These are phyloP conservation scores for Macrocentrus cingulum DNA, from an alignment of 1,140 invertebrate genomes.

Conservation along the genomic window DNA sequence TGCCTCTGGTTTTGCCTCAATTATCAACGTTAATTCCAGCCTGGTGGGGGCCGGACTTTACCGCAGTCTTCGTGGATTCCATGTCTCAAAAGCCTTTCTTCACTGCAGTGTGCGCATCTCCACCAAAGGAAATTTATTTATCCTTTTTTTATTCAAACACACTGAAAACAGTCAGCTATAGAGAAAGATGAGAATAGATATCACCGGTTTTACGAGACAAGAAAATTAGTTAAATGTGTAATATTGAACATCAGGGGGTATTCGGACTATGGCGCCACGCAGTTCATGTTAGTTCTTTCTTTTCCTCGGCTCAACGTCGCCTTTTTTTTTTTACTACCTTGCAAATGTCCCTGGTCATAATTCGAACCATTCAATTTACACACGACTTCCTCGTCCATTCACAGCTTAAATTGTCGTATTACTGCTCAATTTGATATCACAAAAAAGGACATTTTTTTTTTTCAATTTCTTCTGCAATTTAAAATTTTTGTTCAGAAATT, in stretches of 20 bases:
- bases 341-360: conserved; percentile 5
- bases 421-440: background rate
- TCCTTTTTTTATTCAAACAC: no score
- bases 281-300: conserved; percentile 17
- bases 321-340: conserved; percentile 3
- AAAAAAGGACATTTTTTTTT: no score
- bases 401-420: conserved; percentile 1
- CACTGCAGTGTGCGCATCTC: no score
- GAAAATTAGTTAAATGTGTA: conserved; percentile 55
- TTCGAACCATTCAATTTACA: conserved; percentile 11
- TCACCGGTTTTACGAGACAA: conserved; percentile 50
- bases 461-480: no score
- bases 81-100: no score
- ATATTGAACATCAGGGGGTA: conserved; percentile 43
- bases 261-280: conserved; percentile 24
- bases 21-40: no score
- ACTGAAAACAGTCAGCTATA: no score
- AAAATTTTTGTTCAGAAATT: no score
- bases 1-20: no score
- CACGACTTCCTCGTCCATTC: background rate
- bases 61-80: no score
- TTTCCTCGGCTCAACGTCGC: conserved; percentile 6
- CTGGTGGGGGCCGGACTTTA: no score
- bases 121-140: no score
- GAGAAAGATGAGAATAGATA: conserved; percentile 28